These are phyloP conservation scores for Punctoribates punctum DNA, from an alignment of 2,888 invertebrate species.

Conservation along the genomic window DNA sequence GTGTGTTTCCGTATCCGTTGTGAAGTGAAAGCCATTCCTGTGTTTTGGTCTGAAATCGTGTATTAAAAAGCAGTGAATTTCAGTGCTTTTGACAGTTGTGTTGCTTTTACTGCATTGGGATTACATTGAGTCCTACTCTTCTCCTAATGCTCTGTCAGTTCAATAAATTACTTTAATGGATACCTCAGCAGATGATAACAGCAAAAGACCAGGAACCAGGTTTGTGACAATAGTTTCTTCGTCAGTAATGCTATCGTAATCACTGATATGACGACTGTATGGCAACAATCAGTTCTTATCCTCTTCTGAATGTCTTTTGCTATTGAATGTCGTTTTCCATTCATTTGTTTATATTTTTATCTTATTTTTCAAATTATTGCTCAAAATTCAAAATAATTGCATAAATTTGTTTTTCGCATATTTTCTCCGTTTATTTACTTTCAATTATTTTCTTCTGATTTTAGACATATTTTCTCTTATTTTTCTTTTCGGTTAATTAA, in stretches of 20 bases:
- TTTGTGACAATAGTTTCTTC: not conserved
- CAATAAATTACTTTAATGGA: not conserved
- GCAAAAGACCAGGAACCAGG: slow-evolving; percentile 33
- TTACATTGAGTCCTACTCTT: not conserved
- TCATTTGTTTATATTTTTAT: no score
- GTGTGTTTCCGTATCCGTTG: slow-evolving; percentile 14
- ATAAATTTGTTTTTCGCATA: no score
- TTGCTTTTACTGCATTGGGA: not conserved
- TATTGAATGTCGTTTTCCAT: no score
- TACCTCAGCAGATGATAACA: slow-evolving; percentile 24
- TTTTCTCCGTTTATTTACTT: no score
- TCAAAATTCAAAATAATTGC: no score
- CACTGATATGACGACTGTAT: no score
- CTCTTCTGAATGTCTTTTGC: no score
- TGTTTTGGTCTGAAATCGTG: not conserved
- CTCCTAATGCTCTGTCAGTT: not conserved
- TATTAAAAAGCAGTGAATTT: not conserved
- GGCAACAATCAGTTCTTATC: no score
- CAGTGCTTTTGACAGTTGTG: slow-evolving; percentile 1
- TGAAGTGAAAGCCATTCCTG: slow-evolving; percentile 24
- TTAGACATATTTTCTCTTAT: no score
- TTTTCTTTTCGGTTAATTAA: no score
- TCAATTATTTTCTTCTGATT: no score
- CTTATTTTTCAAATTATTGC: no score
- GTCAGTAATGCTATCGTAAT: not conserved